Base-by-base conservation (phyloP, 2,888 invertebrate species). In the Sesamia inferens region DNA sequence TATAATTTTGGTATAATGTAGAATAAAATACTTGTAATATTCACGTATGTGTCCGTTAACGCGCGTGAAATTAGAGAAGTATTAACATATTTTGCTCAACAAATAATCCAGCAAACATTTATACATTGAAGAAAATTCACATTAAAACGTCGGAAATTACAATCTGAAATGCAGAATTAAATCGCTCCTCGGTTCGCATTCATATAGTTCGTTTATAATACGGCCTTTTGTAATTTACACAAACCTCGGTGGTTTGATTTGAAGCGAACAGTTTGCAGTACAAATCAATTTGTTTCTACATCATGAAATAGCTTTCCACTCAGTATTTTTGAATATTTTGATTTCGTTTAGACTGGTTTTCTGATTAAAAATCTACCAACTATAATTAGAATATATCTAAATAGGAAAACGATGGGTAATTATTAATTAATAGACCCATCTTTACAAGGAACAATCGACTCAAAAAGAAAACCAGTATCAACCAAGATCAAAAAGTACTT, bases 281-380 rank as follows among this genome's bases (percentile, higher is more conserved):
- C 84, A 92, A 92, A 92, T 91, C 89, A 91, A 91, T 92, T 91
- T 88, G 86, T 81, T 78, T 71, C 76, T 67, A 79, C 79, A 22
- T 65, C 74, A 68, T 74, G 65, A 68, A 74, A 74, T 55, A 71
- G 44, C 24, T 39, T 47, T 19, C 44, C 16, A 39, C 51, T 14
- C 54, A n/a, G 19, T 74, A 55, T 10, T 79, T 63, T 64, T 14
- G n/a, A 54, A 76, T 13, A 24, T 57, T 73, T 31, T 48, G 16
- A 58, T 48, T 47, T 24, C 6, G 13, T 44, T 44, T 42, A 31
- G 10, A 55, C 24, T 24, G 19, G 0, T 47, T 64, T 48, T 64
- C 31, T 4, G 11, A 47, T 22, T 4, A 47, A 47, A 39, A 44
- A 39, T 6, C 19, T 7, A 19, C 7, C 44, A 47, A 68, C 7